Evolutionary conservation across 2,888 invertebrate genomes (phyloP).

Genomic region (Agrotis ipsilon): DNA sequence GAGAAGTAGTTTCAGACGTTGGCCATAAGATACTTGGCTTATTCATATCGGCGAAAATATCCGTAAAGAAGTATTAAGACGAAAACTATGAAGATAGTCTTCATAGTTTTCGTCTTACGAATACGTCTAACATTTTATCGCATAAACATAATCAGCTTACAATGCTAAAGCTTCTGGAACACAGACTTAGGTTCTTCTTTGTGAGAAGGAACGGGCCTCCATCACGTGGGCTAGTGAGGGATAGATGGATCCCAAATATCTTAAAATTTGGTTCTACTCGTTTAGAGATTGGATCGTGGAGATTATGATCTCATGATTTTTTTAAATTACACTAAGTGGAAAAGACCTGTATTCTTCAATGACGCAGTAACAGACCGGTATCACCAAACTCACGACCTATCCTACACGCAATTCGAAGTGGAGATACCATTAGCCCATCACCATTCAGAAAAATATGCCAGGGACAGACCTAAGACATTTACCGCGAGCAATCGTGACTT

Average conservation of each 20-base stretch:
- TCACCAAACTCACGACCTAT: background rate
- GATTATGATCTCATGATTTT: background rate
- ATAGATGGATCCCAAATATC: background rate
- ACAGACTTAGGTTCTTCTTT: background rate
- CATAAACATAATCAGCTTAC: background rate
- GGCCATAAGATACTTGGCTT: too few species aligned
- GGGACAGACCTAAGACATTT: background rate
- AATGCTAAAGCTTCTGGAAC: too few species aligned
- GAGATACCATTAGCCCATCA: background rate
- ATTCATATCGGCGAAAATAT: too few species aligned
- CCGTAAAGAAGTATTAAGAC: too few species aligned
- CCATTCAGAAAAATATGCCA: background rate
- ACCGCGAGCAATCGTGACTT: constrained; percentile 9
- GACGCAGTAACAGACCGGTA: too few species aligned
- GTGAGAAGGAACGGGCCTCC: background rate
- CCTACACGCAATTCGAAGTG: background rate
- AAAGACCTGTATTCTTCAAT: too few species aligned
- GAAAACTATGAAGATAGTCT: background rate
- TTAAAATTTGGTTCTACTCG: background rate
- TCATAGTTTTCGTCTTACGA: too few species aligned
- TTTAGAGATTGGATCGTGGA: too few species aligned
- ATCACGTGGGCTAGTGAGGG: too few species aligned
- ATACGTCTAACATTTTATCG: background rate
- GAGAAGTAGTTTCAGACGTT: background rate
- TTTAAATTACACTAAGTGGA: background rate